A percentile compares a stretch with the other conserved stretches of the same genome.
Evolutionary conservation across 1,140 invertebrate genomes (phyloP).

Genomic region (Magallana ariakensis): DNA sequence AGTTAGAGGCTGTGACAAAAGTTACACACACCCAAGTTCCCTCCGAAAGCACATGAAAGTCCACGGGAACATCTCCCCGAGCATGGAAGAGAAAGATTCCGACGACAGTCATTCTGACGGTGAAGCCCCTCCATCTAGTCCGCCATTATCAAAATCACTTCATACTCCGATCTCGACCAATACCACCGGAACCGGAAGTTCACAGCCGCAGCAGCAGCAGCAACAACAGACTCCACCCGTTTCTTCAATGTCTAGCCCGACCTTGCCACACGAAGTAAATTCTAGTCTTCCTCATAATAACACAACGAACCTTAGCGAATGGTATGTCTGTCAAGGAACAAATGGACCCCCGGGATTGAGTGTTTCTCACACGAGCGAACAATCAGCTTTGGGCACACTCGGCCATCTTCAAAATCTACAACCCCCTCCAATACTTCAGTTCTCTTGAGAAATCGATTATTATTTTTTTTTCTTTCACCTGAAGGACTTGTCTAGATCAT

Average conservation of each 20-base stretch:
- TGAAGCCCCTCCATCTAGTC: slow-evolving; percentile 62
- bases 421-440: slow-evolving; percentile 74
- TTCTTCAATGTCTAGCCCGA: slow-evolving; percentile 56
- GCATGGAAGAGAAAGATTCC: slow-evolving; percentile 75
- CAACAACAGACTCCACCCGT: slow-evolving; percentile 37
- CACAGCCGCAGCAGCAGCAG: slow-evolving; percentile 39
- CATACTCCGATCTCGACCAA: slow-evolving; percentile 48
- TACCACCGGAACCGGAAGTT: slow-evolving; percentile 49
- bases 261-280: slow-evolving; percentile 54
- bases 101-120: slow-evolving; percentile 72
- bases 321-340: slow-evolving; percentile 84
- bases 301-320: slow-evolving; percentile 82
- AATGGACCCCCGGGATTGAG: slow-evolving; percentile 64
- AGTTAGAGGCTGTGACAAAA: slow-evolving; percentile 97
- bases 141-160: slow-evolving; percentile 63
- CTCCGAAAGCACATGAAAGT: slow-evolving; percentile 99
- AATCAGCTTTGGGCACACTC: slow-evolving; percentile 82
- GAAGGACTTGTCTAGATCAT: slow-evolving; percentile 10
- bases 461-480: neutral
- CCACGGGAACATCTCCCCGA: slow-evolving; percentile 83
- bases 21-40: slow-evolving; percentile 98
- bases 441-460: slow-evolving; percentile 62
- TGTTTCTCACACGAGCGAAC: slow-evolving; percentile 80
- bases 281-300: slow-evolving; percentile 54
- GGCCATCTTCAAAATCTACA: slow-evolving; percentile 82